Evolutionary conservation across 2,797 vertebrate genomes (phyloP).

Genomic region (Sciaenops ocellatus): DNA sequence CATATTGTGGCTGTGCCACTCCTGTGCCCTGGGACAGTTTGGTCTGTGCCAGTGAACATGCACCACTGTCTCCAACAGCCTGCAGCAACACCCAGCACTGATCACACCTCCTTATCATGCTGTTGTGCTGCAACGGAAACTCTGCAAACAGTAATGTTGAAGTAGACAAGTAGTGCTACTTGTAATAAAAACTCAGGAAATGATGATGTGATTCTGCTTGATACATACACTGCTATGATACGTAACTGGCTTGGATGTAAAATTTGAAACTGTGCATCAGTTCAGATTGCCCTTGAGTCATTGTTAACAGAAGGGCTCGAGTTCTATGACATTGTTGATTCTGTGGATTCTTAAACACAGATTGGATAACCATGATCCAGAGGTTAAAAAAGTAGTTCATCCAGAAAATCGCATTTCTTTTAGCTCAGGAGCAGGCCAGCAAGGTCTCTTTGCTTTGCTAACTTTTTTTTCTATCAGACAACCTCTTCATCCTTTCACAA

Average conservation of each 20-base stretch:
- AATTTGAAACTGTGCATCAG: conserved; percentile 13
- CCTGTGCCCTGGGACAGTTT: conserved; percentile 56
- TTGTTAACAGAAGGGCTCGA: not conserved
- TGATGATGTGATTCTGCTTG: not conserved
- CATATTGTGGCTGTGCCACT: conserved; percentile 42
- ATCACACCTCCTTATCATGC: conserved; percentile 66
- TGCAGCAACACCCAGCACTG: conserved; percentile 34
- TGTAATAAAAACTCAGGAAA: conserved; percentile 8
- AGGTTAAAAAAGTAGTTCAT: conserved; percentile 11
- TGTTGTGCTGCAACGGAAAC: conserved; percentile 48
- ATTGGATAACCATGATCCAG: not conserved
- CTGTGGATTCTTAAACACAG: conserved; percentile 1
- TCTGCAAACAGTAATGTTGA: conserved; percentile 33
- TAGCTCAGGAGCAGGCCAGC: conserved; percentile 1
- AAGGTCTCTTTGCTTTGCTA: conserved; percentile 6
- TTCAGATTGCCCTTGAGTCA: not conserved
- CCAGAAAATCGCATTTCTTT: conserved; percentile 14
- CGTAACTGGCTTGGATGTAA: not conserved
- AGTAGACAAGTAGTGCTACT: not conserved
- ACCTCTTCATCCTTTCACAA: conserved; percentile 10
- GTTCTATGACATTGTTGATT: not conserved
- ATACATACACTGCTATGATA: not conserved
- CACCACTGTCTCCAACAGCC: conserved; percentile 58
- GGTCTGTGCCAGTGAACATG: conserved; percentile 57
- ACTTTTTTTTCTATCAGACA: conserved; percentile 20